Base-by-base conservation (phyloP, 2,113 vertebrate species). In the Archocentrus centrarchus region DNA sequence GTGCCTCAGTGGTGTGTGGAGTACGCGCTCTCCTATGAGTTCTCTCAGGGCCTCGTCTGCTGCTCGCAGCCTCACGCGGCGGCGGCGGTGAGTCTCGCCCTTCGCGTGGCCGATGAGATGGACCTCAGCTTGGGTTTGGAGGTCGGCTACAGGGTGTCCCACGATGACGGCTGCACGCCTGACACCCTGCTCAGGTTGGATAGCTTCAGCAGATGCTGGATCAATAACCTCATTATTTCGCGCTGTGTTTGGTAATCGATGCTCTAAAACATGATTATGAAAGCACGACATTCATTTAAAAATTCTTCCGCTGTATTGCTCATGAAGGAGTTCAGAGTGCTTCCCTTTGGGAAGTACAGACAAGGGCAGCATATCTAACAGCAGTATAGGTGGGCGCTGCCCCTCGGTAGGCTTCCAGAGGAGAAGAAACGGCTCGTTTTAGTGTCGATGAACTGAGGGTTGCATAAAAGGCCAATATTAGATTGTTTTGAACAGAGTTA, bases 1-100 rank as follows among this genome's bases (percentile, higher is more conserved):
- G 97, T 99, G 57, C 97, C 98, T 0, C 98, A 99, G 92, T 99
- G 98, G 98, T 99, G 98, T 13, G 94, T 97, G 2, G 97, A 99
- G 92, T 98, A 97, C 2, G 97, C 97, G 0, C 90, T 98, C 61
- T 98, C 97, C 37, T 91, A 95, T 76, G 95, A 97, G 8, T 97
- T 98, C 7, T 92, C 95, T 83, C 95, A 97, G 0, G 97, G 98
- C 17, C 84, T 96, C 61, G 98, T 99, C 68, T 97, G 96, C 62
- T 98, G 97, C 78, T 97, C 97, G 0, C 97, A 99, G 88, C 98
- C 98, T 2, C 93, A 97, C 70, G 95, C 96, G 1, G 95, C 95
- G 82, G 97, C 98, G 0, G 97, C 97, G 11, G 95, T 96, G 81
- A 98, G 97, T 92, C 93, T 99, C 85, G 97, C 98, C 2, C 92